phyloP scores from a whole-genome alignment of 1,140 invertebrate genomes.

The Lysiphlebus fabarum region DNA sequence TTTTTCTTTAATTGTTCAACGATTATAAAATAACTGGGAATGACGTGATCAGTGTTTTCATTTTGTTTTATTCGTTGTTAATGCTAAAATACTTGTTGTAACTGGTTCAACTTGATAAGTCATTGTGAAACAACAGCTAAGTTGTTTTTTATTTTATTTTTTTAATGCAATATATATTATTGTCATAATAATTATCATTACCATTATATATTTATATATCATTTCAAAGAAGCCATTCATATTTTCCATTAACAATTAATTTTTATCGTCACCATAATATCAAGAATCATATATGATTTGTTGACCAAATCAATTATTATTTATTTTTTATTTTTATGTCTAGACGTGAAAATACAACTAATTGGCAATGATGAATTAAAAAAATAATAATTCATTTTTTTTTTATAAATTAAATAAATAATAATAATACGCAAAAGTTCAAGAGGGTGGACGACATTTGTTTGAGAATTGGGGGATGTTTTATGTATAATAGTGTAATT shows the following conservation, averaged over 20 bases:
- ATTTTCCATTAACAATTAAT: conserved; percentile 8
- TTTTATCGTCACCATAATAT: conserved; percentile 8
- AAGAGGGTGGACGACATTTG: conserved; percentile 8
- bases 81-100: conserved; percentile 1
- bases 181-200: neutral
- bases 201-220: neutral
- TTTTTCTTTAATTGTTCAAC: conserved; percentile 41
- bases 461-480: conserved; percentile 1
- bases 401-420: neutral
- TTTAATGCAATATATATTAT: neutral
- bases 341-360: conserved; percentile 4
- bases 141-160: neutral
- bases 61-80: neutral
- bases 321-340: neutral
- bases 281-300: conserved; percentile 11
- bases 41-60: conserved; percentile 26
- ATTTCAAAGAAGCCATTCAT: conserved; percentile 18
- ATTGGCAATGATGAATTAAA: conserved; percentile 9
- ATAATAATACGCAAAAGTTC: neutral
- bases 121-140: conserved; percentile 2
- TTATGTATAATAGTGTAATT: conserved; percentile 24
- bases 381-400: conserved; percentile 4
- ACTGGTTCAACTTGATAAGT: conserved; percentile 17
- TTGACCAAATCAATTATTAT: neutral
- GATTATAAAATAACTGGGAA: conserved; percentile 43